Evolutionary conservation across 2,797 vertebrate genomes (phyloP), one percentile per base, ranked within the genome.

Genomic region (Hylomyscus alleni): DNA sequence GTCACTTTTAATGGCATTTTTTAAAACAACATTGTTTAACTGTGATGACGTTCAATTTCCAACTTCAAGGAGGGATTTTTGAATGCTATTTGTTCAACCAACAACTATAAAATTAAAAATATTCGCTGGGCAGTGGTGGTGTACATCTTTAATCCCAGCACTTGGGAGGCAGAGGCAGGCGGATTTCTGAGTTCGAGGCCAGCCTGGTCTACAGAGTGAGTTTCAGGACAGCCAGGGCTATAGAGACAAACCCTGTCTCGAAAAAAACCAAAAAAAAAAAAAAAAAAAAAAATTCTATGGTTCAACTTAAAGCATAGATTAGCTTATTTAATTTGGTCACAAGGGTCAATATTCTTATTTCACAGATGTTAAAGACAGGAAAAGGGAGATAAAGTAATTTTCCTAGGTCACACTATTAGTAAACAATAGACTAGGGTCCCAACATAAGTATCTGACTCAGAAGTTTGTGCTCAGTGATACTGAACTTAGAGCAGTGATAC

Each of bases 331-430:
- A 78, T 83, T 96, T 90, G 47, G 76, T 34, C 75, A 50, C 31
- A 92, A 90, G 31, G 3, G 2, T 47, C 88, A 92, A n/a, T 9
- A 50, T 15, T 24, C 14, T 6, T 34, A 60, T 92, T 90, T 95
- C 58, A 88, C 8, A 95, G 58, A 89, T 47, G 26, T 50, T n/a
- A 11, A 95, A 96, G 58, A 2, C 17, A 56, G 87, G 11, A 29
- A 67, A 83, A 88, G 40, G 40, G 34, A 65, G 56, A 88, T 89
- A n/a, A 95, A 85, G 8, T 47, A 82, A 92, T 60, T 94, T 95
- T 20, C 31, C 31, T 60, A 73, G 44, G 11, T 80, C 54, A 83
- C 22, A 24, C 2, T 47, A 37, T 62, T 90, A 83, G 86, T 65
- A 65, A 96, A 56, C 44, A 44, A 82, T 19, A 84, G 6, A 87